Evolutionary conservation across 2,888 invertebrate genomes (phyloP), one percentile per base, ranked within the genome.

Genomic region (Campoplex nolae): DNA sequence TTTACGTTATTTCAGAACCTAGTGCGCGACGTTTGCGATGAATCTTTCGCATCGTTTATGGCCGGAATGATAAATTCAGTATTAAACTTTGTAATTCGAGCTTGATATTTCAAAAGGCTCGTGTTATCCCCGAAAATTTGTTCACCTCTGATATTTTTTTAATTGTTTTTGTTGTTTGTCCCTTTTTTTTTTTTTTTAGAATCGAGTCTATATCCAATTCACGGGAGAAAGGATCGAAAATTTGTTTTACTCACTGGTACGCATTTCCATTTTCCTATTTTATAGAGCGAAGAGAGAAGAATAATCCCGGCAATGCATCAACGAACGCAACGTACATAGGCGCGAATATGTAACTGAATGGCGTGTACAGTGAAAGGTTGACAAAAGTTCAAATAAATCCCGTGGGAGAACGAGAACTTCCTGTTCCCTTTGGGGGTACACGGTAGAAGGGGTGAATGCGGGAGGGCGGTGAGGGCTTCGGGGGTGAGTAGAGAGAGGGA

Each of bases 341-440:
- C 68, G 76, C 48, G 56, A 71, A 42, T 67, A 56, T 73, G 73
- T 65, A 32, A 78, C 51, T 56, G 68, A 77, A 83, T 80, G 80
- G 70, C 73, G 58, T 58, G 70, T 77, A 74, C 45, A 65, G 56
- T 62, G 71, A 74, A 74, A 89, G 77, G 74, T 82, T 70, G 85
- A 89, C 85, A 88, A 88, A 88, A 88, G 89, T 88, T 89, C 85
- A 78, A 89, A 89, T 90, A 90, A 90, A 90, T 89, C 89, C 89
- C 88, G 87, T 89, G 88, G 86, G 88, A 89, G 88, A 88, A 84
- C 84, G 81, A 83, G 82, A 71, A 82, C 86, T 89, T 88, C 88
- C 89, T 83, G 88, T 88, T 89, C 87, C 88, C 75, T 58, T 58
- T 84, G 86, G 28, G 11, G 28, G 16, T 18, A 28, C 38, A 28